phyloP scores from a whole-genome alignment of 2,797 vertebrate species.

The Eurystomus glaucurus region DNA sequence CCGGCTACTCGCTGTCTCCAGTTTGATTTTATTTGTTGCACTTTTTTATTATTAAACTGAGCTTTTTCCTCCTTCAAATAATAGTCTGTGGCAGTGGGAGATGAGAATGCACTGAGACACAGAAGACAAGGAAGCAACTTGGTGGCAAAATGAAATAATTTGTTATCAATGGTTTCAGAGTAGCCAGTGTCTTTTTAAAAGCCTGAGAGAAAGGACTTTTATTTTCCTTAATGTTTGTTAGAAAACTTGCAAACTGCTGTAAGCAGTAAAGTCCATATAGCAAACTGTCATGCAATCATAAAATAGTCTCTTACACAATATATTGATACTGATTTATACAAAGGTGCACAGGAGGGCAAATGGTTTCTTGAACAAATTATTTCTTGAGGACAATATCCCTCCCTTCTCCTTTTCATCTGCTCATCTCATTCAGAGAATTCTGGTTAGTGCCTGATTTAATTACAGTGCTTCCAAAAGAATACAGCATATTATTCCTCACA shows the following conservation, averaged over 20 bases:
- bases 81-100: not conserved
- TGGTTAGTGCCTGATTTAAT: not conserved
- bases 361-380: conserved; percentile 43
- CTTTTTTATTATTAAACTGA: conserved; percentile 31
- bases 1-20: conserved; percentile 4
- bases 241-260: not conserved
- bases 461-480: not conserved
- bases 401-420: conserved; percentile 16
- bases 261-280: not conserved
- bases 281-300: not conserved
- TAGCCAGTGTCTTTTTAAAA: not conserved
- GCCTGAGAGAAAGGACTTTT: not conserved
- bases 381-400: conserved; percentile 16
- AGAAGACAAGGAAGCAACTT: not conserved
- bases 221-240: not conserved
- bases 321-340: conserved; percentile 7
- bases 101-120: not conserved
- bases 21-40: conserved; percentile 4
- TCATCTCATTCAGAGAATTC: conserved; percentile 6
- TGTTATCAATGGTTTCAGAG: not conserved
- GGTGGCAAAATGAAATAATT: conserved; percentile 16
- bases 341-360: not conserved
- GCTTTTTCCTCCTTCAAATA: not conserved
- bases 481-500: not conserved
- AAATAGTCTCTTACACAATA: not conserved